phyloP scores from a whole-genome alignment of 2,888 invertebrate genomes.

The Chaetogeoica ovagalla region DNA sequence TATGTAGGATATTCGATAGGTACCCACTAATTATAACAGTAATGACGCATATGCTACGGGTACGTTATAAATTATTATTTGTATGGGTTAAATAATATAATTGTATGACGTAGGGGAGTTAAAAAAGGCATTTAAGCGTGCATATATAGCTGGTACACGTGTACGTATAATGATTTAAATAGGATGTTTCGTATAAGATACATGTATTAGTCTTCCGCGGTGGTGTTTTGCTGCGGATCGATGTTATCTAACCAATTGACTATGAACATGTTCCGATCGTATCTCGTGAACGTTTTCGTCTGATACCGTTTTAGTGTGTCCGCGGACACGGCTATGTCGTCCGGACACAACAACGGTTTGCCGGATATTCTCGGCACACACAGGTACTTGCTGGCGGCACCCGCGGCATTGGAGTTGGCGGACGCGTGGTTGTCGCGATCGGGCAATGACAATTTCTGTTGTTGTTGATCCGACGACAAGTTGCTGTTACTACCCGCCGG shows the following conservation, averaged over 20 bases:
- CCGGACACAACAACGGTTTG: conserved; percentile 37
- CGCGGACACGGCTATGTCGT: conserved; percentile 70
- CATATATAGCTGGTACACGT: too few species aligned
- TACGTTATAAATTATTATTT: too few species aligned
- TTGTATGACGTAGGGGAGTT: too few species aligned
- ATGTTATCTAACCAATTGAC: conserved; percentile 91
- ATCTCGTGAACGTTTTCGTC: conserved; percentile 73
- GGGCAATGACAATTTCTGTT: conserved; percentile 1
- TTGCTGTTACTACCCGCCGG: conserved; percentile 58
- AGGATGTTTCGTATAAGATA: too few species aligned
- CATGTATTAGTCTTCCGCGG: neutral
- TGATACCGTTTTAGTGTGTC: conserved; percentile 61
- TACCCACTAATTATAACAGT: too few species aligned
- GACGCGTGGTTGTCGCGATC: conserved; percentile 62
- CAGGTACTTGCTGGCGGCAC: conserved; percentile 10
- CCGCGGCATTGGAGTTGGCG: conserved; percentile 58
- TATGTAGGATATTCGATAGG: too few species aligned
- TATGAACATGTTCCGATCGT: conserved; percentile 92
- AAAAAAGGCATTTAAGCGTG: too few species aligned
- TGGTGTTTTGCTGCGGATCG: conserved; percentile 67
- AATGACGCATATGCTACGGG: too few species aligned
- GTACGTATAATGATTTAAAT: too few species aligned
- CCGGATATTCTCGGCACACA: conserved; percentile 18
- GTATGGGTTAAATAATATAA: too few species aligned
- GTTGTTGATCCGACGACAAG: neutral